Percentiles rank a stretch among this genome's conserved stretches.
Conservation (phyloP, 1,140 invertebrate genomes). For the Temnothorax longispinosus region DNA sequence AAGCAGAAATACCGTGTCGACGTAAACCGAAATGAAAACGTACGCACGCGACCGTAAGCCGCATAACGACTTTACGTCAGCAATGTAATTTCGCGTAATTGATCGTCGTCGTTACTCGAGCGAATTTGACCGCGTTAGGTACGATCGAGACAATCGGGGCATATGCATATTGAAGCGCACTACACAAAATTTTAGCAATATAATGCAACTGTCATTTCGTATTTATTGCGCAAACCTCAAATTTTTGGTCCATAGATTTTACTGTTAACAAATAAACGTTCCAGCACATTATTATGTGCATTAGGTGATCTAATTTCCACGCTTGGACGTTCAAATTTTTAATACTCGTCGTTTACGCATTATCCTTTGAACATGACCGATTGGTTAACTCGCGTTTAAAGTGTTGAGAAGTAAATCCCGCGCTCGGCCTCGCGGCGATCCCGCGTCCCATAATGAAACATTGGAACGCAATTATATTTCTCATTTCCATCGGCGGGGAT, state of each 20-base stretch:
- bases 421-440: constrained; percentile 48
- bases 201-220: constrained; percentile 5
- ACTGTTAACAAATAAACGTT: not conserved
- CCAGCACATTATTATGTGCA: not conserved
- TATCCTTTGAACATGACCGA: not conserved
- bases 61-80: constrained; percentile 19
- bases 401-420: constrained; percentile 1
- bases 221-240: not conserved
- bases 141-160: constrained; percentile 1
- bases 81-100: constrained; percentile 2
- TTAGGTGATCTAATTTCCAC: not conserved
- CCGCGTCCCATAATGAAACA: constrained; percentile 51
- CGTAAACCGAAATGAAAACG: constrained; percentile 16
- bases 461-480: constrained; percentile 61
- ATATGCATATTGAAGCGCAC: not conserved
- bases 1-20: not conserved
- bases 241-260: not conserved
- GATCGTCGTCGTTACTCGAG: constrained; percentile 8
- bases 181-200: not conserved
- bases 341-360: not conserved
- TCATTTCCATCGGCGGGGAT: constrained; percentile 55
- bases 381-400: constrained; percentile 7
- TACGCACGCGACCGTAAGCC: not conserved
- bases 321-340: not conserved
- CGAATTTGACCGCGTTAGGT: not conserved